phyloP scores from a whole-genome alignment of 2,797 vertebrate species.

The Champsocephalus gunnari region DNA sequence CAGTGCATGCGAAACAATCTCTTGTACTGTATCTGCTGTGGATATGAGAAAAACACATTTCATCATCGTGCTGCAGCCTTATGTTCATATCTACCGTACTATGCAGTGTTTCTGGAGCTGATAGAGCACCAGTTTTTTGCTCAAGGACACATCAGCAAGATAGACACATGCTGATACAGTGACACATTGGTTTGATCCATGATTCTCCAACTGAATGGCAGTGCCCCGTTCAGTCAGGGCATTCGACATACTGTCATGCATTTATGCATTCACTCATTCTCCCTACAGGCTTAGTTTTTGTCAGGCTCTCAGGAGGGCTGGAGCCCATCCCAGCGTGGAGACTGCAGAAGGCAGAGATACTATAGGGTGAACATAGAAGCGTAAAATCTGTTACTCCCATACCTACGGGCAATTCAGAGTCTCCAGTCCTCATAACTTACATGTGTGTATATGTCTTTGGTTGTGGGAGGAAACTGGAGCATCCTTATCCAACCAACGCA shows the following conservation, averaged over 20 bases:
- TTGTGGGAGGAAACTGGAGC: conserved; percentile 59
- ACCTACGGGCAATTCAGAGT: conserved; percentile 59
- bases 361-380: conserved; percentile 32
- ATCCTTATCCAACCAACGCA: conserved; percentile 24
- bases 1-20: conserved; percentile 6
- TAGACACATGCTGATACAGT: conserved; percentile 45
- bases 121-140: conserved; percentile 25
- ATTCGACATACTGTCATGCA: conserved; percentile 43
- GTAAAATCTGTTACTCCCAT: conserved; percentile 45
- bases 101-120: conserved; percentile 21
- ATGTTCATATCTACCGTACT: conserved; percentile 12
- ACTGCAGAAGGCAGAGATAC: conserved; percentile 22
- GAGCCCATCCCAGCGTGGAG: conserved; percentile 27
- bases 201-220: conserved; percentile 20
- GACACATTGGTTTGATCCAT: conserved; percentile 38
- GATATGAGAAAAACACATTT: conserved; percentile 37
- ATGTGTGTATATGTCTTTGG: conserved; percentile 39
- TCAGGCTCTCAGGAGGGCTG: conserved; percentile 32
- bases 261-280: conserved; percentile 35
- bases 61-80: conserved; percentile 14
- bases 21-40: conserved; percentile 25
- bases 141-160: conserved; percentile 50
- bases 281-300: conserved; percentile 24
- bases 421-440: conserved; percentile 42
- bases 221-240: conserved; percentile 4